phyloP scores from a whole-genome alignment of 2,888 invertebrate species.

The Drosophila quinaria region DNA sequence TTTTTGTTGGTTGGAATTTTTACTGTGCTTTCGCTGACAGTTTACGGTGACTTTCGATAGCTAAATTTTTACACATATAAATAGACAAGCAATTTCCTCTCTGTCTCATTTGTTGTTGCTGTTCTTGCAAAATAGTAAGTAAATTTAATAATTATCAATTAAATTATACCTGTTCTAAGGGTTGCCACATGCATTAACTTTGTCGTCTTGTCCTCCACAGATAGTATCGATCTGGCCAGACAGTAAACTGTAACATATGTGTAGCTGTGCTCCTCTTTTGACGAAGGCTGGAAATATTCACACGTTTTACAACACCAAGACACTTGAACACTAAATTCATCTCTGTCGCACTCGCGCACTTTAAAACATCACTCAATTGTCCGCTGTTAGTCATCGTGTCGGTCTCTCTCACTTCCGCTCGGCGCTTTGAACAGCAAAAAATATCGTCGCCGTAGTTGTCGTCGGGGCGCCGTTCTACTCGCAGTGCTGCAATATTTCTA shows the following conservation, averaged over 20 bases:
- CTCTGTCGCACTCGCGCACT: constrained; percentile 44
- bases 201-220: constrained; percentile 34
- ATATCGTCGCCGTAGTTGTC: constrained; percentile 72
- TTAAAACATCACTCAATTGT: constrained; percentile 24
- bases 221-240: constrained; percentile 65
- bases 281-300: constrained; percentile 41
- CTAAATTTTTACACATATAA: constrained; percentile 38
- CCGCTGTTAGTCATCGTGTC: constrained; percentile 49
- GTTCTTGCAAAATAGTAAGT: constrained; percentile 39
- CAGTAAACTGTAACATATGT: constrained; percentile 26
- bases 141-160: constrained; percentile 25
- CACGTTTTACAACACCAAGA: constrained; percentile 49
- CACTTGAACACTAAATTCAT: constrained; percentile 35
- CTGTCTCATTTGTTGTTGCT: constrained; percentile 10
- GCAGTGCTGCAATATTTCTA: constrained; percentile 78
- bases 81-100: background rate
- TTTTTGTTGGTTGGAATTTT: constrained; percentile 44
- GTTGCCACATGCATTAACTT: constrained; percentile 46
- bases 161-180: constrained; percentile 1
- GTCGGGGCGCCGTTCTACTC: constrained; percentile 78
- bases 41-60: constrained; percentile 37
- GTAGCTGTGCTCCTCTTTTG: constrained; percentile 55
- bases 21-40: constrained; percentile 13
- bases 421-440: constrained; percentile 48
- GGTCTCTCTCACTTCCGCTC: constrained; percentile 56